These are phyloP conservation scores for Hirudo medicinalis DNA, from an alignment of 1,140 invertebrate genomes.

Conservation along the genomic window DNA sequence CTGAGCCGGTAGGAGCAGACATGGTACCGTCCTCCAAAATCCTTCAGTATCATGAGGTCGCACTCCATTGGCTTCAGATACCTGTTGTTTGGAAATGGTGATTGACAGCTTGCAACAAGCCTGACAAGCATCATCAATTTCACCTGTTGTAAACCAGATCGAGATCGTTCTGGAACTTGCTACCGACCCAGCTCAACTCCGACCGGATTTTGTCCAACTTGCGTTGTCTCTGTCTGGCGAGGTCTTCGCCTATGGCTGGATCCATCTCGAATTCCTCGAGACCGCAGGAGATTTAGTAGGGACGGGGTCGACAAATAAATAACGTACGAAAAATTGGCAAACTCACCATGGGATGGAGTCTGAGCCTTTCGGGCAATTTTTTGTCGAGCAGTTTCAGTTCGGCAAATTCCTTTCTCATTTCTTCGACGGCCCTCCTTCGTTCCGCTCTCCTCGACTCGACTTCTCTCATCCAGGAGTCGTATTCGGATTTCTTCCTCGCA, in stretches of 20 bases:
- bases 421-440: slow-evolving; percentile 34
- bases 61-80: slow-evolving; percentile 40
- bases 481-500: slow-evolving; percentile 48
- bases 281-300: neutral
- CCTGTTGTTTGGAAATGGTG: slow-evolving; percentile 25
- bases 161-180: slow-evolving; percentile 54
- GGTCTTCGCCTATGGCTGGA: slow-evolving; percentile 36
- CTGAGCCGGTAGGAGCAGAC: neutral
- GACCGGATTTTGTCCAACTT: slow-evolving; percentile 34
- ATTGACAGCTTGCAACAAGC: neutral
- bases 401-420: slow-evolving; percentile 37
- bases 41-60: slow-evolving; percentile 37
- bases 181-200: slow-evolving; percentile 50
- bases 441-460: slow-evolving; percentile 48
- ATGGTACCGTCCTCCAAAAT: slow-evolving; percentile 29
- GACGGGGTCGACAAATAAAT: neutral
- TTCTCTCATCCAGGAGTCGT: slow-evolving; percentile 45
- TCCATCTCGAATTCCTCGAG: slow-evolving; percentile 41
- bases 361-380: slow-evolving; percentile 32
- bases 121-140: neutral
- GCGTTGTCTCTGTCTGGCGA: slow-evolving; percentile 32
- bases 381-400: slow-evolving; percentile 36
- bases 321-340: neutral
- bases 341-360: slow-evolving; percentile 34
- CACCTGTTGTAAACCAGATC: slow-evolving; percentile 52